Base-by-base conservation (phyloP, 2,888 invertebrate genomes). In the Bellardia bayeri region DNA sequence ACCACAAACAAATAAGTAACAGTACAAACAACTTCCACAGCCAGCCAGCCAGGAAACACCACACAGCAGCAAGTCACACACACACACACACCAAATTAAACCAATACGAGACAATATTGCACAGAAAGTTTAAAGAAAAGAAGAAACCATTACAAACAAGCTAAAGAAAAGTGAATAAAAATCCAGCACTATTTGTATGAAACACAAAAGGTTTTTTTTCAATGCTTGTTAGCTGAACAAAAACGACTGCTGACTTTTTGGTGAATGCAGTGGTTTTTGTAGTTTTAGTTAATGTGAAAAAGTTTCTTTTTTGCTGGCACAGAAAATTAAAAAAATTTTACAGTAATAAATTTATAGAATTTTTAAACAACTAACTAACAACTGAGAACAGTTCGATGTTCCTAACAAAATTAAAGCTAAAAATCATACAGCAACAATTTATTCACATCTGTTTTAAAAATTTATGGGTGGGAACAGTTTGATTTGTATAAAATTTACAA, bases 1-100 rank as follows among this genome's bases (percentile, higher is more conserved):
- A 85, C 87, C 85, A 30, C 87, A 85, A 85, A 85, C 87, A 85
- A 87, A 85, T 85, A 87, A 79, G 87, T 85, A 87, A 82, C 87
- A 82, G 71, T 82, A 80, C 87, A 87, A 85, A 85, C 64, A 87
- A 82, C 72, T 66, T 54, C 42, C 64, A 5, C n/a, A 33, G 56
- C 49, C 51, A 23, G 51, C 40, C 40, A 71, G 51, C 45, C 82
- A 58, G 63, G 49, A 74, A 74, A 75, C n/a, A 61, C 37, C 37
- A 58, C 8, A 45, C 33, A 23, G 1, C 23, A 23, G 23, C 37
- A 58, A 30, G 74, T 37, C 33, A 56, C 40, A 61, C 37, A 23
- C 14, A 63, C 8, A 23, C 51, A 56, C 23, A 61, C 37, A 37
- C 2, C 40, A 66, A 74, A 54, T 42, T n/a, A 42, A 74, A 49